Conservation (phyloP, 2,888 invertebrate genomes). For the Drosophila hamatofila region DNA sequence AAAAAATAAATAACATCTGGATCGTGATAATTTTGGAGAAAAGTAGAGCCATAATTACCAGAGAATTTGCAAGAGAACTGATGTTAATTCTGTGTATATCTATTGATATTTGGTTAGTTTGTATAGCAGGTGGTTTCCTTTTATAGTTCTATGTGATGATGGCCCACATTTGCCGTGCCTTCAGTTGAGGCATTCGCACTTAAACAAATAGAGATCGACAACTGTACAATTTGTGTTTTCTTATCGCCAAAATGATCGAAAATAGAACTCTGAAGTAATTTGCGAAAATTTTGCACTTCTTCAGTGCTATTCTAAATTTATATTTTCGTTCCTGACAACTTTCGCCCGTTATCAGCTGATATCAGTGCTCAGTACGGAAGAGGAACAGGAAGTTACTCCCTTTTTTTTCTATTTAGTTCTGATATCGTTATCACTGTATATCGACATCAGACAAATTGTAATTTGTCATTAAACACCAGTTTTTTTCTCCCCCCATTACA, state of each 20-base stretch:
- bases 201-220: constrained; percentile 6
- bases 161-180: background rate
- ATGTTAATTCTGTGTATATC: constrained; percentile 4
- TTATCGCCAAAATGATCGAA: background rate
- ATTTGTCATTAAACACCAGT: constrained; percentile 66
- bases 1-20: background rate
- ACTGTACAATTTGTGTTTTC: constrained; percentile 10
- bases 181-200: constrained; percentile 1
- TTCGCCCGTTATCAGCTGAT: background rate
- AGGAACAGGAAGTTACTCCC: constrained; percentile 31
- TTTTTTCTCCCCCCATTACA: constrained; percentile 21
- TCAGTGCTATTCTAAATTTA: constrained; percentile 2
- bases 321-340: background rate
- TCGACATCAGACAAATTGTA: constrained; percentile 46
- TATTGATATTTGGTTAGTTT: background rate
- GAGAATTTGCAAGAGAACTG: background rate
- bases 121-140: background rate
- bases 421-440: constrained; percentile 44
- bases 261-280: background rate
- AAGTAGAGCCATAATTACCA: background rate
- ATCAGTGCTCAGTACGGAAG: constrained; percentile 29
- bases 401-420: background rate
- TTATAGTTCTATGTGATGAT: background rate
- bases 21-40: constrained; percentile 1
- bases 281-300: background rate